Evolutionary conservation across 30 jellyfish, hydroid and myxozoan species (phyloP), one percentile per base, ranked within the genome.

Genomic region (Aurelia aurita): DNA sequence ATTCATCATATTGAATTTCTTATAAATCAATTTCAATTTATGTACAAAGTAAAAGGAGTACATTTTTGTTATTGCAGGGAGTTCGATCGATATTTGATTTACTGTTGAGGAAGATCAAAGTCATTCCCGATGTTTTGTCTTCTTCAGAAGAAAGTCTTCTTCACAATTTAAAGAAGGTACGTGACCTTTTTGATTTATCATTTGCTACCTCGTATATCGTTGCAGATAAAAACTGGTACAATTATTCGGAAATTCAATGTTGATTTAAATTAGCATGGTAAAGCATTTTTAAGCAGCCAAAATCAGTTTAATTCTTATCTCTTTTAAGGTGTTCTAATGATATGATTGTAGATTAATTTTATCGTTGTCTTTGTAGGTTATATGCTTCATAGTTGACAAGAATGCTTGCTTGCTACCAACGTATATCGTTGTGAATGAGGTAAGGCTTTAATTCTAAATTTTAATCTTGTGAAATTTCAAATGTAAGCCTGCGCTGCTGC

Each of bases 381-480:
- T 94, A 6, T 28, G 44, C 44, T 69, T 94, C 15, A 97, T 91
- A 19, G 80, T 89, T 63, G 95, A 89, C 74, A 90, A 97, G 55
- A 66, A 79, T 55, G 84, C 96, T 29, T 88, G 94, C 59, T 60
- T 94, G 77, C 92, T 94, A 32, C 99, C 99, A 53, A 88, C 97
- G 5, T 94, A 94, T 61, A 69, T 89, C 57, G 97, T 89, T 29
- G 95, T 84, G 22, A 87, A 94, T 63, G 99, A 94, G 92, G 99
- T 94, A 74, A 47, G 88, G 3, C 34, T 19, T 39, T 4, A 39
- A 3, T 14, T 39, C 1, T 39, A 39, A 6, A 39, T 15, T 39
- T 39, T 9, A 8, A 6, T 6, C 51, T 39, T 7, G 7, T 34
- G 46, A 34, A 34, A 34, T 34, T 34, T 34, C 46, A 34, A 34